Conservation (phyloP, 2,113 vertebrate species). For the Malurus cyaneus region DNA sequence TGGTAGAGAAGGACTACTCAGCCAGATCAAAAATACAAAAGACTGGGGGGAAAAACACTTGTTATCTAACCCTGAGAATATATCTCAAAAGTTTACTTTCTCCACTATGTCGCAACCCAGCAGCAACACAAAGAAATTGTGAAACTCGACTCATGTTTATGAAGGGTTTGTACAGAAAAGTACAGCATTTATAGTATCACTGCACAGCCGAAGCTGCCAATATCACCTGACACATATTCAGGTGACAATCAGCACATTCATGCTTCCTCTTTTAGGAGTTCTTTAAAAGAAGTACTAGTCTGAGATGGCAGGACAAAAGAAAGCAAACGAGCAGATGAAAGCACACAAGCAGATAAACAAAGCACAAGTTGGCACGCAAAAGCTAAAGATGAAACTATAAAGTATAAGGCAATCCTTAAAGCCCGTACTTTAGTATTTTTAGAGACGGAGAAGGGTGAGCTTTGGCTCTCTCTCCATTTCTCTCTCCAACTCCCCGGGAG, state of each 20-base stretch:
- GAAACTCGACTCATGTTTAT: not conserved
- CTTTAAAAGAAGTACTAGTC: not conserved
- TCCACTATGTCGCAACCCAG: not conserved
- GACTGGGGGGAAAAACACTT: fast-evolving
- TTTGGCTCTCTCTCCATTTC: not conserved
- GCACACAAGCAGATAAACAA: not conserved
- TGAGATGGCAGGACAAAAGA: not conserved
- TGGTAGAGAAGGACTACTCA: not conserved
- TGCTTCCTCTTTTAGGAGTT: not conserved
- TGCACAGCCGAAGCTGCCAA: fast-evolving
- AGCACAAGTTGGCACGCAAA: not conserved
- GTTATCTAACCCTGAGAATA: not conserved
- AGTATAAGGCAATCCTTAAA: not conserved
- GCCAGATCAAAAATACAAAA: not conserved
- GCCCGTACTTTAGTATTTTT: fast-evolving
- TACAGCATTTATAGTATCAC: not conserved
- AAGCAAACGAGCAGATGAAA: not conserved
- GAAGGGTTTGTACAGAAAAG: not conserved
- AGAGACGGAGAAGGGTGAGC: not conserved
- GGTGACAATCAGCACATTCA: not conserved
- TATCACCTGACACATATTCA: not conserved
- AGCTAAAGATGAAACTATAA: fast-evolving
- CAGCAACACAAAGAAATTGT: not conserved
- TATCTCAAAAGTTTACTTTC: not conserved
- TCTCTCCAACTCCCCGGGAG: not conserved